A percentile compares a stretch with the other conserved stretches of the same genome.
Evolutionary conservation across 2,888 invertebrate genomes (phyloP).

Genomic region (Trissoscelio sp.): DNA sequence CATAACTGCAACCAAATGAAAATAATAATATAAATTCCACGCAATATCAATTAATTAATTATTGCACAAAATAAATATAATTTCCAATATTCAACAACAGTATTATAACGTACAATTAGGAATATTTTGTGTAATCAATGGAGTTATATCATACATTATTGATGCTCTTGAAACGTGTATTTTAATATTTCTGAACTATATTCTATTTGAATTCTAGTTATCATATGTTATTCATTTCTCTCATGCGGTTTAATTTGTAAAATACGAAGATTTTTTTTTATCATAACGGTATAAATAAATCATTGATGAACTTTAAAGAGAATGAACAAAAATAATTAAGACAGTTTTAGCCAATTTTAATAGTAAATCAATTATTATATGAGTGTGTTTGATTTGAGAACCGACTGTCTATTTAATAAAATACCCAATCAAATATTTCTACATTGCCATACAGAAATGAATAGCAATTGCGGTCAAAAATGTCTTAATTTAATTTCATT

Average conservation of each 20-base stretch:
- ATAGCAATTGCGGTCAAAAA: too few relatives aligned
- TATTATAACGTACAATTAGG: background rate
- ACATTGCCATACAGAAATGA: too few relatives aligned
- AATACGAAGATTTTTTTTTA: conserved; percentile 13
- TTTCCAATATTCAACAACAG: background rate
- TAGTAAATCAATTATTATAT: too few relatives aligned
- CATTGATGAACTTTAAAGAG: background rate
- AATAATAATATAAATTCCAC: too few relatives aligned
- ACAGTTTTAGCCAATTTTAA: too few relatives aligned
- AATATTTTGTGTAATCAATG: background rate
- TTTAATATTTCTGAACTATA: background rate
- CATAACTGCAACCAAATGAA: too few relatives aligned
- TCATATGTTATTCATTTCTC: conserved; percentile 30
- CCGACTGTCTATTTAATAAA: too few relatives aligned
- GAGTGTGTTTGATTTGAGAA: too few relatives aligned
- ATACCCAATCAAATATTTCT: too few relatives aligned
- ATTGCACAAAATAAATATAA: background rate
- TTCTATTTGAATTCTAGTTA: conserved; percentile 8
- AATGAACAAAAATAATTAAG: conserved; percentile 4
- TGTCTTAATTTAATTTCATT: too few relatives aligned
- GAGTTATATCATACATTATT: background rate
- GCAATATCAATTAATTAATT: background rate
- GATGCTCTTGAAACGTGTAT: background rate
- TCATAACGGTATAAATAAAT: conserved; percentile 14
- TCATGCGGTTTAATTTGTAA: conserved; percentile 24